Evolutionary conservation across 2,113 vertebrate genomes (phyloP), one percentile per base, ranked within the genome.

Genomic region (Polyodon spathula): DNA sequence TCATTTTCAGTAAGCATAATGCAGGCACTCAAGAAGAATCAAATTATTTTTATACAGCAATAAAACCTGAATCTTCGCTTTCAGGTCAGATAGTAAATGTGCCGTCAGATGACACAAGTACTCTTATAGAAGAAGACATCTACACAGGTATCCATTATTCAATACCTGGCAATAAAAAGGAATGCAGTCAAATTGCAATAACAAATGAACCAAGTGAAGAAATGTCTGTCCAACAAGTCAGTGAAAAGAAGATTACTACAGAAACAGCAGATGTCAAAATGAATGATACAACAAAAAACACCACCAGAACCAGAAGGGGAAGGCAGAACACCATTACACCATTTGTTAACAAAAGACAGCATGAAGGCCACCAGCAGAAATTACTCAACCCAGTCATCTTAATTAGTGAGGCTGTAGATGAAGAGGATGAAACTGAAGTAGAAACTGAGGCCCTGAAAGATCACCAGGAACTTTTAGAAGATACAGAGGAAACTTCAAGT

Each of bases 321-420:
- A 55, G 17, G 37, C 6, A 8, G 5, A 55, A 16, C 17, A 37
- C 53, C n/a, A 8, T 37, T 38, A 11, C 37, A 6, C 3, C 53
- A 55, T 27, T 50, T 37, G 8, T 37, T 2, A 37, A 16, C 16
- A 37, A 37, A 27, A 55, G 53, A 38, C 17, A 65, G 68, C 6
- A 37, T 17, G 53, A 77, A 59, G 12, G 59, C 40, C 68, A 39
- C 6, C 53, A 55, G 50, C 67, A 72, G 27, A 76, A 69, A 46
- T 61, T 60, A 56, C 41, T 12, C 27, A 67, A 66, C 56, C 68
- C 80, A 62, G 68, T 53, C 4, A 72, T 73, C 76, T 81, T 77
- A 53, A 69, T 72, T 62, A 82, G 55, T 58, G 73, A 78, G 39
- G 46, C 74, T 59, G 59, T 56, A 7, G 69, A 86, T 73, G 82